These are phyloP conservation scores for Antechinus stuartii DNA, from an alignment of 2,113 vertebrate genomes.

Conservation along the genomic window DNA sequence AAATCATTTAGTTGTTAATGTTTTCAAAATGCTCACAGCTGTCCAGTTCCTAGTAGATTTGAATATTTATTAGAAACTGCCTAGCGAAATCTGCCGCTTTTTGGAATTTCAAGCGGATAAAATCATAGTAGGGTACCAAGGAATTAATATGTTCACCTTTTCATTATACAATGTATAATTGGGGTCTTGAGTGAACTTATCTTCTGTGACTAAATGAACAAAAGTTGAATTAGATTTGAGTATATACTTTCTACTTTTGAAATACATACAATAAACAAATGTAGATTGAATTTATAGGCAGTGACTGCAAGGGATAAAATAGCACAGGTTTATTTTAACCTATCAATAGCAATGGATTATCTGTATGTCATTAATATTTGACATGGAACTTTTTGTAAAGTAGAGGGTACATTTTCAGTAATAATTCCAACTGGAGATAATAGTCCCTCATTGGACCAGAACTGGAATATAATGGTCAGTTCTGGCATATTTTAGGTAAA, in stretches of 20 bases:
- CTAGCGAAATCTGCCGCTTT: not conserved
- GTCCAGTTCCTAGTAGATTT: not conserved
- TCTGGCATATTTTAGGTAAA: not conserved
- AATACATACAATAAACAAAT: not conserved
- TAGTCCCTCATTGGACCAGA: not conserved
- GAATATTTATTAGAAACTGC: constrained; percentile 4
- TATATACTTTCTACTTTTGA: not conserved
- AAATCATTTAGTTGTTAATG: not conserved
- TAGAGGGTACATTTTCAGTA: not conserved
- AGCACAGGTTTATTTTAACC: not conserved
- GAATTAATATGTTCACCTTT: not conserved
- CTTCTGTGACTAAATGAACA: not conserved
- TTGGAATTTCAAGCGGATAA: not conserved
- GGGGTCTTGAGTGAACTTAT: not conserved
- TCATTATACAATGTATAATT: not conserved
- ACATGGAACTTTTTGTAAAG: not conserved
- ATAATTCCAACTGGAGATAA: not conserved
- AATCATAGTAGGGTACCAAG: constrained; percentile 17
- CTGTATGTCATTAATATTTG: not conserved
- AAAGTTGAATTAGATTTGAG: not conserved
- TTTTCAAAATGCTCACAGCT: not conserved
- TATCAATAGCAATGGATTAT: not conserved
- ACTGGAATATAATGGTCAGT: not conserved
- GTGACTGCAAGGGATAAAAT: not conserved
- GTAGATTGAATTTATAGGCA: not conserved